phyloP scores from a whole-genome alignment of 1,140 invertebrate species.

The Bombus haemorrhoidalis region DNA sequence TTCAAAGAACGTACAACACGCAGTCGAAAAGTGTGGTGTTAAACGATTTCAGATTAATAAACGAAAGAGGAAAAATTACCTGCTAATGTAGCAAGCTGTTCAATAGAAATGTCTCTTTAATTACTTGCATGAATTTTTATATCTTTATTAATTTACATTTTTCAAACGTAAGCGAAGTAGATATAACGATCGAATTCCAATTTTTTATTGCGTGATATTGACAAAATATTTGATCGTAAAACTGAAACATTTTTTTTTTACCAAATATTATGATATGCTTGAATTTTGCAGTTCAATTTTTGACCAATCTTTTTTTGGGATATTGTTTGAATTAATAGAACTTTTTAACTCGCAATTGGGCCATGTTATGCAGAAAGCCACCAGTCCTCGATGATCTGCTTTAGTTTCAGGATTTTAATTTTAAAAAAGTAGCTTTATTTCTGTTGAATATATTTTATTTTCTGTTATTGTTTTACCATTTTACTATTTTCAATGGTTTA shows the following conservation, averaged over 20 bases:
- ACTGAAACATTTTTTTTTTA: too few relatives aligned
- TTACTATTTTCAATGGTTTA: neutral
- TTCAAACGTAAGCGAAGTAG: too few relatives aligned
- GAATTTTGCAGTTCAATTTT: neutral
- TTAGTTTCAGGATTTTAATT: too few relatives aligned
- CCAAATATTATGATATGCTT: neutral
- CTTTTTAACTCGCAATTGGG: too few relatives aligned
- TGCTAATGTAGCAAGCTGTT: neutral
- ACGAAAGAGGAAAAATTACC: neutral
- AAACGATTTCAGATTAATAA: neutral
- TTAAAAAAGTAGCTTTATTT: too few relatives aligned
- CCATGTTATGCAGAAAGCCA: too few relatives aligned
- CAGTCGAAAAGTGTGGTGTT: neutral
- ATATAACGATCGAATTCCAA: too few relatives aligned
- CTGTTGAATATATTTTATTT: neutral
- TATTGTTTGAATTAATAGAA: too few relatives aligned
- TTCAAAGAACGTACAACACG: neutral
- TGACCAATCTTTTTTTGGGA: neutral
- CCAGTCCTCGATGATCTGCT: too few relatives aligned
- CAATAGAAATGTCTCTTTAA: neutral
- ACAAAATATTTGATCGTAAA: too few relatives aligned
- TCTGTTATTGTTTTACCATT: neutral
- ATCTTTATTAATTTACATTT: too few relatives aligned
- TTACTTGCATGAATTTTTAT: neutral
- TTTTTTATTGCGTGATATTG: too few relatives aligned